Evolutionary conservation across 1,140 invertebrate genomes (phyloP).

Genomic region (Atta colombica): DNA sequence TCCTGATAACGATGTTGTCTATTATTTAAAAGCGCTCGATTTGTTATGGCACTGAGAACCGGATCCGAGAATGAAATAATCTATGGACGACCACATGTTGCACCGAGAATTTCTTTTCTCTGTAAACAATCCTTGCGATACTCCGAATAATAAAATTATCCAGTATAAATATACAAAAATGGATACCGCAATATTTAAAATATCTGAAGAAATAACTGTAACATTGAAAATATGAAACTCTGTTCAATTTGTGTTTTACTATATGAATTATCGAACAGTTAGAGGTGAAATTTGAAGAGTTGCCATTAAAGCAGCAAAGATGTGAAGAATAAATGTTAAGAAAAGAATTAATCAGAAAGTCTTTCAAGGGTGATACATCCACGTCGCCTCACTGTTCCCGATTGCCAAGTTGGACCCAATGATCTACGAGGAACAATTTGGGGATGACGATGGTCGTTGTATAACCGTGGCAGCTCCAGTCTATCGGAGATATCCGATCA

Average conservation of each 20-base stretch:
- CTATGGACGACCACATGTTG: slow-evolving; percentile 57
- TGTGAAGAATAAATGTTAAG: not conserved
- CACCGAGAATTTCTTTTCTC: slow-evolving; percentile 58
- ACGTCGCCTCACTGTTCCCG: not conserved
- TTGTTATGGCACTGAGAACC: slow-evolving; percentile 58
- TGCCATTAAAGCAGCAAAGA: not conserved
- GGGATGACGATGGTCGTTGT: slow-evolving; percentile 62
- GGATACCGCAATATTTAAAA: slow-evolving; percentile 12
- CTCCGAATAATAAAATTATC: slow-evolving; percentile 44
- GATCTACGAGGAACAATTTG: slow-evolving; percentile 74
- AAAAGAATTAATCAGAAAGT: not conserved
- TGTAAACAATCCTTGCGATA: slow-evolving; percentile 59
- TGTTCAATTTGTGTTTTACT: not conserved
- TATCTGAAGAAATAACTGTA: not conserved
- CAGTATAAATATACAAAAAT: slow-evolving; percentile 37
- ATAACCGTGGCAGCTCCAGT: slow-evolving; percentile 53
- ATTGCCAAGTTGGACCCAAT: slow-evolving; percentile 43
- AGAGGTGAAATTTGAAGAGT: not conserved
- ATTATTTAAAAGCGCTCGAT: slow-evolving; percentile 66
- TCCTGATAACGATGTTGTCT: slow-evolving; percentile 54
- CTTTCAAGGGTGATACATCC: not conserved
- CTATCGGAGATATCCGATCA: slow-evolving; percentile 77
- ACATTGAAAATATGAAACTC: not conserved
- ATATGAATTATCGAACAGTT: not conserved
- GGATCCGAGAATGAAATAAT: slow-evolving; percentile 57